Base-by-base conservation (phyloP, 1,140 invertebrate genomes). In the Drosophila rufa region DNA sequence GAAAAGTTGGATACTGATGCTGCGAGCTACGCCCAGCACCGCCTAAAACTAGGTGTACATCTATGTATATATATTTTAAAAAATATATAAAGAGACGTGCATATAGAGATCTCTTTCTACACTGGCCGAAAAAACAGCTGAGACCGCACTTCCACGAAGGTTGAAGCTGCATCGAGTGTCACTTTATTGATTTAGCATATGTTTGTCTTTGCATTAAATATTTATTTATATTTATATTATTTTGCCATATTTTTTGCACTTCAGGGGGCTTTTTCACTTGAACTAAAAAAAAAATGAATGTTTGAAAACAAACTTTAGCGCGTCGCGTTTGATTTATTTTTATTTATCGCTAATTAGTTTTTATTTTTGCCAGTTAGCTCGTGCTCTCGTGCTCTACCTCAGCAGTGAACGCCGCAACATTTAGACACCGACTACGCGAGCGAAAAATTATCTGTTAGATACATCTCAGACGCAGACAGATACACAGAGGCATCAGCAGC, bases 391-490 rank as follows among this genome's bases (percentile, higher is more conserved):
- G 60, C 61, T 66, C 46, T 67, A 67, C 67, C 40, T 53, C 27
- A 33, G 33, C 67, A 69, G 47, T 68, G 47, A 47, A 48, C 57
- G 55, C 40, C 43, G 42, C 71, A 47, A 42, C 38, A 75, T 56
- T 70, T 43, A 69, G 53, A 40, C 47, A 33, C 25, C 65, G 48
- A 70, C 66, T 74, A 62, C 22, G 38, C 50, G 53, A 68, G 36
- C 53, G 47, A 75, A 14, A 47, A 59, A 38, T 30, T 76, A 77
- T 77, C 62, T 60, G 48, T 60, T 45, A 77, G 73, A 76, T 77
- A 77, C 56, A 77, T 56, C 57, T 55, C 43, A 55, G 55, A 15
- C 25, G 27, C 45, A 50, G 70, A 51, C 48, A 73, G 64, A 55
- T 46, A 68, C 67, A 71, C 69, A 47, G 66, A 56, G 53, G 53